Evolutionary conservation across 1,140 invertebrate genomes (phyloP), one percentile per base, ranked within the genome.

Genomic region (Zaprionus inermis): DNA sequence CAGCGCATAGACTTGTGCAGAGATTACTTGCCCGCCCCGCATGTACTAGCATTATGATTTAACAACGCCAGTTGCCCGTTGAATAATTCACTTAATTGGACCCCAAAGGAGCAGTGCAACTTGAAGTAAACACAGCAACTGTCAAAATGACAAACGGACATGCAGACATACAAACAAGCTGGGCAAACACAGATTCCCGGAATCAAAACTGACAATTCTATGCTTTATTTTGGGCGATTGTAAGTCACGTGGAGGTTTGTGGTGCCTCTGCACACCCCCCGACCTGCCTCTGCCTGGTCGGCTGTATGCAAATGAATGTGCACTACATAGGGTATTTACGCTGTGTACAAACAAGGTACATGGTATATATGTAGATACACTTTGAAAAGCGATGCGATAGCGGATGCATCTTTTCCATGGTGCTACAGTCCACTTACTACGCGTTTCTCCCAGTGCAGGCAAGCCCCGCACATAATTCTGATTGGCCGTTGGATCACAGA

Each of bases 31-130:
- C 38, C 36, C 46, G 4, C 7, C 18, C n/a, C 44, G 72, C 32
- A 30, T 57, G n/a, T 32, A n/a, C n/a, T n/a, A 46, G 57, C 60
- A 86, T 76, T 77, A 73, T 82, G 79, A 79, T 76, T 73, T 79
- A 67, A 75, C 73, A 76, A 30, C 54, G 49, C 63, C 73, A 61
- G 63, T 41, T 63, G 41, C 65, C 36, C 30, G 56, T 68, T 88
- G 79, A 86, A 86, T 86, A 89, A 83, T 89, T 88, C 72, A 88
- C 67, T 67, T 88, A 88, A 89, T 89, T 88, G 76, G 69, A 55
- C 76, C 79, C 73, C 28, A 44, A 71, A 79, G 76, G 30, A n/a
- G n/a, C 22, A 32, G 44, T 18, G 44, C 44, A 49, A 22, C 38
- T 49, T 51, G 34, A 10, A 64, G 28, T 10, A 65, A 63, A 66